Percentiles rank a stretch among this genome's conserved stretches.
Conservation (phyloP, 2,888 invertebrate genomes). For the Ryuthela nishihirai region DNA sequence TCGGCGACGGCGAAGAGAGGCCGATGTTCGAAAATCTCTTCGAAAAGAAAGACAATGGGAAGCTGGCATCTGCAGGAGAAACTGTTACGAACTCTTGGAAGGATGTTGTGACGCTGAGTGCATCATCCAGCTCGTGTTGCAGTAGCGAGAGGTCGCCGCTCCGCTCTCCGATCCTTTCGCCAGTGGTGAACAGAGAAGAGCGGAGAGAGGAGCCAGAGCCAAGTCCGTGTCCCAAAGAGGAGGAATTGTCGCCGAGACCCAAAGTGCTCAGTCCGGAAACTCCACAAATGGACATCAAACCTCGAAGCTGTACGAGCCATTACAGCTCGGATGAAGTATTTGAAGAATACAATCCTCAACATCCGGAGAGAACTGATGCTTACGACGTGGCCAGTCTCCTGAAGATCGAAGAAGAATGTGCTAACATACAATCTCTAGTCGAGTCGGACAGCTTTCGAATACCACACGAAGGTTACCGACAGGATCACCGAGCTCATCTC, state of each 20-base stretch:
- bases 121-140: constrained; percentile 41
- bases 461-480: background rate
- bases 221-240: constrained; percentile 17
- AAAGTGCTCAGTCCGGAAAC: constrained; percentile 15
- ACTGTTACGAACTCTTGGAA: constrained; percentile 43
- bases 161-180: constrained; percentile 21
- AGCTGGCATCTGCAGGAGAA: constrained; percentile 29
- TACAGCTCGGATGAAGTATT: constrained; percentile 31
- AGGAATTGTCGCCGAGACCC: constrained; percentile 27
- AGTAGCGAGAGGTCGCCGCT: constrained; percentile 32
- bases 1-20: constrained; percentile 47
- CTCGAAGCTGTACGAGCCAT: constrained; percentile 29
- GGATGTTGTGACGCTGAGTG: constrained; percentile 43
- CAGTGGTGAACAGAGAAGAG: constrained; percentile 9
- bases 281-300: constrained; percentile 14
- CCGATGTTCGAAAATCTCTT: constrained; percentile 48
- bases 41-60: constrained; percentile 42
- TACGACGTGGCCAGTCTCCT: constrained; percentile 50
- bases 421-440: constrained; percentile 34
- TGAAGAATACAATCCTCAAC: constrained; percentile 22
- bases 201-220: constrained; percentile 12
- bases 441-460: constrained; percentile 21
- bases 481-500: too few species aligned
- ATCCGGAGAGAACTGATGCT: constrained; percentile 11
- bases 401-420: constrained; percentile 52